Evolutionary conservation across 2,797 vertebrate species (phyloP).

Genomic region (Sylvia borin): DNA sequence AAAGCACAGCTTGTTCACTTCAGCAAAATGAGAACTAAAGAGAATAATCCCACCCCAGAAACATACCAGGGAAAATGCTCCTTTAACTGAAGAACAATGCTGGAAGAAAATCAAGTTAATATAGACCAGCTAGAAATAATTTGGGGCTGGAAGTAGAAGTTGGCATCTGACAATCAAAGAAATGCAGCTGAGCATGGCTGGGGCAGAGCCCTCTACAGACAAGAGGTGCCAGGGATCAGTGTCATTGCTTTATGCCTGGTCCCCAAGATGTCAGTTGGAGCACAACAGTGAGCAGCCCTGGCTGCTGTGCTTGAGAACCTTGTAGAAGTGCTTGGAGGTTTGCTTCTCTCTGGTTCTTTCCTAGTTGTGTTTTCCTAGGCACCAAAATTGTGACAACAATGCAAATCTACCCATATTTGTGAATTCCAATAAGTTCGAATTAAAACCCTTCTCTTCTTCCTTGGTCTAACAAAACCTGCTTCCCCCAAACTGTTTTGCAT

Average conservation of each 20-base stretch:
- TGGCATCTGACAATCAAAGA: not conserved
- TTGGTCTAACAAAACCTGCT: not conserved
- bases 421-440: not conserved
- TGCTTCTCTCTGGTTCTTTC: not conserved
- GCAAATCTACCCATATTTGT: not conserved
- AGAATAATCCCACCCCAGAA: not conserved
- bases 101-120: not conserved
- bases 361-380: not conserved
- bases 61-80: not conserved
- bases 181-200: not conserved
- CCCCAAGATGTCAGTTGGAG: fast-evolving
- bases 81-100: not conserved
- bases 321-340: not conserved
- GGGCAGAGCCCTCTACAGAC: not conserved
- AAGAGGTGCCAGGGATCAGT: not conserved
- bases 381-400: not conserved
- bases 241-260: fast-evolving
- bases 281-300: not conserved
- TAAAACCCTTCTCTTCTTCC: not conserved
- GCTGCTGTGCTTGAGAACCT: not conserved
- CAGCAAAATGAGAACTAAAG: not conserved
- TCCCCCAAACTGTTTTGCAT: not conserved
- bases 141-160: not conserved
- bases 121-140: not conserved
- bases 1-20: not conserved